Percentiles rank a stretch among this genome's conserved stretches.
Conservation (phyloP, 2,113 vertebrate genomes). For the Laterallus jamaicensis region DNA sequence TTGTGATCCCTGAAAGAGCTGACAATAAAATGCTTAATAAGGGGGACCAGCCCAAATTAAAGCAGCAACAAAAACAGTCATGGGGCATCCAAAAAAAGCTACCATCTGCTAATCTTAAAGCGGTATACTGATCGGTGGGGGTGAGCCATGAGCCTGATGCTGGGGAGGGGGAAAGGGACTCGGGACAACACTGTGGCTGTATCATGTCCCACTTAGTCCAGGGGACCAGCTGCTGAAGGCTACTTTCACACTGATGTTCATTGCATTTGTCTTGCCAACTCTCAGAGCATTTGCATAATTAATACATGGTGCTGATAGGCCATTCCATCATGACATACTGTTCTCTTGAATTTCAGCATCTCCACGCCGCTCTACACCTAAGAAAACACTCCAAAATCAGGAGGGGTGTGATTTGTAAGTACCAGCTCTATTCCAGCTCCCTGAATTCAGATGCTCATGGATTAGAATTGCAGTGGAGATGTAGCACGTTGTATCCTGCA, state of each 20-base stretch:
- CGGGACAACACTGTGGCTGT: background rate
- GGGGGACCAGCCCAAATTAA: background rate
- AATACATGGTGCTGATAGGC: background rate
- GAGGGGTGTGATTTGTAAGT: background rate
- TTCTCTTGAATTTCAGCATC: background rate
- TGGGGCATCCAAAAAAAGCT: background rate
- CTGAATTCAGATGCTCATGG: background rate
- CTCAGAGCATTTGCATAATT: background rate
- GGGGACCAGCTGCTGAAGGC: background rate
- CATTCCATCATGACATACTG: background rate
- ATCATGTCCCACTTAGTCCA: background rate
- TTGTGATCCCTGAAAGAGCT: background rate
- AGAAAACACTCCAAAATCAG: background rate
- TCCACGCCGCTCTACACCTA: background rate
- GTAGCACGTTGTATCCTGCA: background rate
- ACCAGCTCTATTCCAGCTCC: background rate
- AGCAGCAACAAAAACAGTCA: background rate
- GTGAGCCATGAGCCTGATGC: background rate
- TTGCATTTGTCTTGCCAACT: background rate
- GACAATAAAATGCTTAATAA: constrained; percentile 42
- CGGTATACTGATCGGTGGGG: accelerated
- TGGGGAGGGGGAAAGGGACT: background rate
- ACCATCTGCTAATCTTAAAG: background rate
- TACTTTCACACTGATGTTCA: background rate
- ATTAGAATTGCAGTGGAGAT: background rate